Conservation (phyloP, 2,797 vertebrate genomes). For the Podargus strigoides region DNA sequence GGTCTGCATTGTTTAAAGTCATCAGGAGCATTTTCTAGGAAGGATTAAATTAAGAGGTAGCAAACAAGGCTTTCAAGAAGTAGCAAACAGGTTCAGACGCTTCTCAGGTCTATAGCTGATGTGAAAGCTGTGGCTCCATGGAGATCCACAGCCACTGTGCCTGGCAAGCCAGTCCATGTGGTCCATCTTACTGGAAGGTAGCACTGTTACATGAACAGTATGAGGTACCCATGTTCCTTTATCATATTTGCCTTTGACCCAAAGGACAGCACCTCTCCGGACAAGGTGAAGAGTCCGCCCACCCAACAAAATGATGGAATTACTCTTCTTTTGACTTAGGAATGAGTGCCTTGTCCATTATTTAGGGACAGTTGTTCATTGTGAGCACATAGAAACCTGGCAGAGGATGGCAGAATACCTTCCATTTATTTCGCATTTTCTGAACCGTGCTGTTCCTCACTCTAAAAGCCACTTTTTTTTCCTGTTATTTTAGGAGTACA, state of each 20-base stretch:
- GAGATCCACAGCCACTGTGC: neutral
- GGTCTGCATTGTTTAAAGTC: neutral
- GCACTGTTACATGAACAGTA: neutral
- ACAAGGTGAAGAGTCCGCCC: neutral
- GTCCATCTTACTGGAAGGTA: neutral
- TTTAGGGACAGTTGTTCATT: neutral
- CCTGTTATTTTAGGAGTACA: neutral
- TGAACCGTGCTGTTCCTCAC: neutral
- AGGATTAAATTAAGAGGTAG: neutral
- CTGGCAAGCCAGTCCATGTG: neutral
- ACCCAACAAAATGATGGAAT: neutral
- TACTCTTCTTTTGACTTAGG: neutral
- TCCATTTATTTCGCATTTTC: conserved; percentile 8
- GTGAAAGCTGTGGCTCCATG: neutral
- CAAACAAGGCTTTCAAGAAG: neutral
- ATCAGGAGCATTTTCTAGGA: neutral
- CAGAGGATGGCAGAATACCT: neutral
- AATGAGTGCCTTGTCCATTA: neutral
- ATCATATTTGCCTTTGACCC: neutral
- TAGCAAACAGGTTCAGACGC: neutral
- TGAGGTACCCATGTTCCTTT: neutral
- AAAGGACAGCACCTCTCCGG: neutral
- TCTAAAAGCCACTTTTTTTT: neutral
- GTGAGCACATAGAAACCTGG: neutral
- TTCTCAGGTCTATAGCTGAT: neutral